Evolutionary conservation across 2,888 invertebrate species (phyloP).

Genomic region (Muscina levida): DNA sequence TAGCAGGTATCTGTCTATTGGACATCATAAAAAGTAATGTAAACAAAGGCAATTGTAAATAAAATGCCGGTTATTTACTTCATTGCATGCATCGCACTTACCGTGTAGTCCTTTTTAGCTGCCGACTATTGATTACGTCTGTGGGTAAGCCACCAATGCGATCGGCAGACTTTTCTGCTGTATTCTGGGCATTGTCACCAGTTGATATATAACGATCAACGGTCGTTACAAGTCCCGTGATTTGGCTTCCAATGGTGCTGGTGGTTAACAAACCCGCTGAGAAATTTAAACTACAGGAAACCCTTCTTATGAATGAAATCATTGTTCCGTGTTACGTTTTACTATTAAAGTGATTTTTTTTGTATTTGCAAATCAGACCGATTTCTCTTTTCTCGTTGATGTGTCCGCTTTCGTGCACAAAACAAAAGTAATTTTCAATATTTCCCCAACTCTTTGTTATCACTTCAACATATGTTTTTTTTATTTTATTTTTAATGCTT

Average conservation of each 20-base stretch:
- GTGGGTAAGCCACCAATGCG: slow-evolving; percentile 27
- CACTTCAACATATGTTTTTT: not conserved
- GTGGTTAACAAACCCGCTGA: not conserved
- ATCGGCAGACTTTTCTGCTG: slow-evolving; percentile 8
- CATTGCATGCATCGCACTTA: not conserved
- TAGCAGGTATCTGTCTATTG: no score
- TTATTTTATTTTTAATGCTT: no score
- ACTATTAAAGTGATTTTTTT: no score
- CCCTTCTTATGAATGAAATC: not conserved
- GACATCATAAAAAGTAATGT: no score
- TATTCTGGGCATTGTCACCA: slow-evolving; percentile 24
- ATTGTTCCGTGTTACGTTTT: not conserved
- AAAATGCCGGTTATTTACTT: slow-evolving; percentile 4
- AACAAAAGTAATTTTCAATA: no score
- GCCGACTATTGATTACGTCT: slow-evolving; percentile 30
- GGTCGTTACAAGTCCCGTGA: not conserved
- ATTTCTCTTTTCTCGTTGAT: slow-evolving; percentile 17
- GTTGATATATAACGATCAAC: slow-evolving; percentile 20
- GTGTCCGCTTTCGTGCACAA: no score
- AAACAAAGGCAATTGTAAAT: no score
- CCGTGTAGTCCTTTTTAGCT: slow-evolving; percentile 33
- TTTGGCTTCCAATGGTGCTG: not conserved
- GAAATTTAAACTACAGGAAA: not conserved
- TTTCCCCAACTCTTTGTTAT: no score
- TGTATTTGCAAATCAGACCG: not conserved